Percentiles rank a stretch among this genome's conserved stretches.
These are phyloP conservation scores for Peromyscus nudipes DNA, from an alignment of 2,797 vertebrate genomes.

Conservation along the genomic window DNA sequence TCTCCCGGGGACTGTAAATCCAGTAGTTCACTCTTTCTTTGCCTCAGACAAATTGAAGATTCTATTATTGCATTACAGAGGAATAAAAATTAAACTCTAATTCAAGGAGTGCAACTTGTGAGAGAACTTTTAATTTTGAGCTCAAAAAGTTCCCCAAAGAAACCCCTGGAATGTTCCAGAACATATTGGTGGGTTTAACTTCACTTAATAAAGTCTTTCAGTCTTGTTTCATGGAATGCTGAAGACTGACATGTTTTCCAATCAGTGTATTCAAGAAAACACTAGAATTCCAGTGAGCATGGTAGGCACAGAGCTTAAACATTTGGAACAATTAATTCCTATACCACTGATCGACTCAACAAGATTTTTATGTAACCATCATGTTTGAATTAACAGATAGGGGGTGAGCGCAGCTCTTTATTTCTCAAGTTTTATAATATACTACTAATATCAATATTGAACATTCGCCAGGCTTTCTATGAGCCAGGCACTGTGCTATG, in stretches of 20 bases:
- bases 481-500: slow-evolving; percentile 64
- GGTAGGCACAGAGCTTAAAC: background rate
- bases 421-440: slow-evolving; percentile 65
- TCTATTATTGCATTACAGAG: slow-evolving; percentile 8
- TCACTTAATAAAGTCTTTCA: background rate
- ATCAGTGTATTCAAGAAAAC: slow-evolving; percentile 39
- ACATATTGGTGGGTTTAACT: background rate
- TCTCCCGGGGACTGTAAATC: background rate
- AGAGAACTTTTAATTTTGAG: slow-evolving; percentile 54
- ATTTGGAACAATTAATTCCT: slow-evolving; percentile 21
- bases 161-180: slow-evolving; percentile 56
- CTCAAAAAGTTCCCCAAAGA: slow-evolving; percentile 53
- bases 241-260: slow-evolving; percentile 45
- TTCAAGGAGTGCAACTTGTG: slow-evolving; percentile 26
- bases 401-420: slow-evolving; percentile 68
- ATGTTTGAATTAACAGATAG: slow-evolving; percentile 51
- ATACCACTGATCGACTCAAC: slow-evolving; percentile 6
- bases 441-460: slow-evolving; percentile 68
- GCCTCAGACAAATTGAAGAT: background rate
- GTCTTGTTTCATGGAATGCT: slow-evolving; percentile 53
- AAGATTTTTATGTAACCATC: slow-evolving; percentile 17
- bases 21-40: background rate
- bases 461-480: slow-evolving; percentile 71
- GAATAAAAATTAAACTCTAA: slow-evolving; percentile 48
- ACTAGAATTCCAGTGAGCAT: background rate